Evolutionary conservation across 2,888 invertebrate species (phyloP).

Genomic region (Trypoxylon attenuatum): DNA sequence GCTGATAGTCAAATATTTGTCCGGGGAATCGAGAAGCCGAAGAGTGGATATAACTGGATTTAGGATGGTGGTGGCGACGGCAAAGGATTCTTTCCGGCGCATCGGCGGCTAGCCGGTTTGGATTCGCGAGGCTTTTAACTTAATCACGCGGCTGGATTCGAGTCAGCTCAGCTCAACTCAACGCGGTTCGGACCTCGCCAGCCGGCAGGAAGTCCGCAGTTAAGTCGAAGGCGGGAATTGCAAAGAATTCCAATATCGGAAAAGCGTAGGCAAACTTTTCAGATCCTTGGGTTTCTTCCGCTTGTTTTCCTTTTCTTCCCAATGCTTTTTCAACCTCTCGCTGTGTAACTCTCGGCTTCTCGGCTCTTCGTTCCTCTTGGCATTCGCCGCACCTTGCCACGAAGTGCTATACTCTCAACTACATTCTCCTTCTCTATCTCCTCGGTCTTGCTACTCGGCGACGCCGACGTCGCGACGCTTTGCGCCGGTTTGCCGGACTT

Average conservation of each 20-base stretch:
- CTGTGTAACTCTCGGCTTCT: background rate
- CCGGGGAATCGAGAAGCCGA: background rate
- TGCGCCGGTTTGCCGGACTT: constrained; percentile 5
- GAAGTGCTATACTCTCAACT: no score
- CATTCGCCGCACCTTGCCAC: no score
- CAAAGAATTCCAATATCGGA: constrained; percentile 31
- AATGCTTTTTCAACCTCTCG: background rate
- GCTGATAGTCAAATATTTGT: background rate
- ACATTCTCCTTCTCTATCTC: background rate
- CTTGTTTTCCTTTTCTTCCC: constrained; percentile 2
- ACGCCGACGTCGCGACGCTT: constrained; percentile 22
- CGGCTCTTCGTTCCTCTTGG: no score
- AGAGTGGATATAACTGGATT: constrained; percentile 7
- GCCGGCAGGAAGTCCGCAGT: constrained; percentile 10
- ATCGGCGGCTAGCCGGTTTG: background rate
- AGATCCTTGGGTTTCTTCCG: constrained; percentile 10
- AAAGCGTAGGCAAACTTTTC: constrained; percentile 19
- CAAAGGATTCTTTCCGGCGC: background rate
- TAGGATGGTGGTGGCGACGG: background rate
- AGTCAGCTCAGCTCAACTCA: background rate
- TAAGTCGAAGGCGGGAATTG: constrained; percentile 20
- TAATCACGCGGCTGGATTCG: constrained; percentile 14
- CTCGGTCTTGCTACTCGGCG: background rate
- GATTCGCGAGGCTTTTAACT: constrained; percentile 16
- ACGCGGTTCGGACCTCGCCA: background rate